phyloP scores from a whole-genome alignment of 2,797 vertebrate species.

The Sarcoramphus papa region DNA sequence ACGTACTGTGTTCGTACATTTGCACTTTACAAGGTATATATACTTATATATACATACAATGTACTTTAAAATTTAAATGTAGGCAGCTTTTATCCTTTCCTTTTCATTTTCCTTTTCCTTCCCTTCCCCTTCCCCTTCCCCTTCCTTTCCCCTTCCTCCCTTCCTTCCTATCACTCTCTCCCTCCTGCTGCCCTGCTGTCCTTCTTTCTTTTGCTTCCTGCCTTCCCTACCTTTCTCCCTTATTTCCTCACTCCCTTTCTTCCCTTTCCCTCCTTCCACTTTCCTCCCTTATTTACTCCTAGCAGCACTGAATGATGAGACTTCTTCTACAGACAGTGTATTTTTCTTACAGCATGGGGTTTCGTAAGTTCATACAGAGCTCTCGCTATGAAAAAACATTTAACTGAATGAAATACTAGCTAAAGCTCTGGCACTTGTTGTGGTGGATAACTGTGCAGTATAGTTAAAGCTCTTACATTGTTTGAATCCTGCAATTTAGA shows the following conservation, averaged over 20 bases:
- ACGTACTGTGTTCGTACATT: constrained; percentile 97
- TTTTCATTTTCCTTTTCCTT: too few species aligned
- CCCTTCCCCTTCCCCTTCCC: too few species aligned
- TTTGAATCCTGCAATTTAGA: background rate
- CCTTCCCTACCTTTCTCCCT: background rate
- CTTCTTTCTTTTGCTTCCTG: background rate
- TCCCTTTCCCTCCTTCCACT: background rate
- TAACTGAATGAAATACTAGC: background rate
- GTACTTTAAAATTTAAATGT: background rate
- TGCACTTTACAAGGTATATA: constrained; percentile 93
- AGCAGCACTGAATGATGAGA: background rate
- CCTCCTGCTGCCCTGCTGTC: background rate
- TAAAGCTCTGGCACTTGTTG: background rate
- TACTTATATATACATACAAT: background rate
- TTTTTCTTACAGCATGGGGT: background rate
- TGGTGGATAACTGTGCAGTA: background rate
- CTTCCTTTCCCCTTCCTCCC: background rate
- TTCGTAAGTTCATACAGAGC: background rate
- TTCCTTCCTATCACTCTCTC: background rate
- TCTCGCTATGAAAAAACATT: background rate
- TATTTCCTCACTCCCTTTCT: background rate
- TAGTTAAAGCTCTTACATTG: background rate
- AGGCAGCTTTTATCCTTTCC: background rate
- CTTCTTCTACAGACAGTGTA: background rate
- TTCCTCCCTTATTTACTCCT: background rate